Conservation (phyloP, 2,113 vertebrate genomes). For the Panthera tigris region DNA sequence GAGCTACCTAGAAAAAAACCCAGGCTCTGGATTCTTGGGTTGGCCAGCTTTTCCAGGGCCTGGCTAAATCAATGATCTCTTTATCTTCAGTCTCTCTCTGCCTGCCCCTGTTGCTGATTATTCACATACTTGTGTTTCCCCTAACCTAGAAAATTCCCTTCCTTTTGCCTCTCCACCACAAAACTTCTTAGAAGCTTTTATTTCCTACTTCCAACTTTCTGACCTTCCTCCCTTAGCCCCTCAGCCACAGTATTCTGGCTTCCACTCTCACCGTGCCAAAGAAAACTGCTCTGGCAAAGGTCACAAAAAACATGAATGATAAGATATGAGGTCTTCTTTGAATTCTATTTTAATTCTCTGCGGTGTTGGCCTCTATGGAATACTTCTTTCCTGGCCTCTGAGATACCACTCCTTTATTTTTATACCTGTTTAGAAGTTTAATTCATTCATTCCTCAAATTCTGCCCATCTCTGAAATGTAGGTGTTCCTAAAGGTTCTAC, state of each 20-base stretch:
- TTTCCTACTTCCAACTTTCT: conserved; percentile 16
- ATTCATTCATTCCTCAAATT: background rate
- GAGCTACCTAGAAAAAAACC: background rate
- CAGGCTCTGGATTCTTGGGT: background rate
- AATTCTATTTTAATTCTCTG: background rate
- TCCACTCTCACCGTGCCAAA: background rate
- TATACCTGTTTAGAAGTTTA: background rate
- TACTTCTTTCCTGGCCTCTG: background rate
- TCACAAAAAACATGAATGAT: background rate
- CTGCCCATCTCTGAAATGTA: background rate
- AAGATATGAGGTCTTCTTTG: background rate
- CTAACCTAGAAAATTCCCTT: background rate
- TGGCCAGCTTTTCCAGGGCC: background rate
- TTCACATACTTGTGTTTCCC: background rate
- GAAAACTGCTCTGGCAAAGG: background rate
- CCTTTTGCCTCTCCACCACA: background rate
- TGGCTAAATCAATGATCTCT: background rate
- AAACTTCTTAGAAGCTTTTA: background rate
- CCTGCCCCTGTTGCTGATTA: background rate
- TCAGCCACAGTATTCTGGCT: background rate
- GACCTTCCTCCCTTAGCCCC: background rate
- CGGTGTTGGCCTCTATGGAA: background rate
- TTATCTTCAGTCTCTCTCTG: background rate
- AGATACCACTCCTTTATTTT: background rate
- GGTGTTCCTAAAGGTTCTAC: background rate